Base-by-base conservation (phyloP, 2,797 vertebrate species). In the Myotis findleyi region DNA sequence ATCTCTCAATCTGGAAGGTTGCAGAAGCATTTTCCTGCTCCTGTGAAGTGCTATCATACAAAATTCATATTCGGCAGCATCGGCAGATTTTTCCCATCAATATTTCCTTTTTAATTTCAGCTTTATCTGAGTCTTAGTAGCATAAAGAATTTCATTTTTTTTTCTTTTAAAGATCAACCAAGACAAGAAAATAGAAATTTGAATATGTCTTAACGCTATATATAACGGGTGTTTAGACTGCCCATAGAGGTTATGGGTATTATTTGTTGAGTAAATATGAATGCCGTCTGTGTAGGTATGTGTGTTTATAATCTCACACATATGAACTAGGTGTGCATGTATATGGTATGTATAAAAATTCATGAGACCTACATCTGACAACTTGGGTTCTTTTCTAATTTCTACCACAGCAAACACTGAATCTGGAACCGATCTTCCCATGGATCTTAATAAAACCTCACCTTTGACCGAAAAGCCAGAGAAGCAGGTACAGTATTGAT, bases 91-190 rank as follows among this genome's bases (percentile, higher is more conserved):
- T 93, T 64, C 17, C 93, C 93, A 96, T 96, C 95, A 96, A 95
- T 92, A 96, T 97, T 97, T 97, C 94, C 92, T 97, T 96, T 97
- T 97, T 93, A 94, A 96, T 97, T 97, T 94, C 57, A 79, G 82
- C 68, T 89, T 84, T 91, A 80, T 92, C 92, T 97, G 82, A 96
- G 91, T 91, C 95, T 93, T 84, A 71, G 64, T 51, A 87, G 66
- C 82, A 81, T 80, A 84, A 96, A 96, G 86, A 86, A 95, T 87
- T 93, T 87, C 51, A 73, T 91, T 92, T 96, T 96, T 96, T 96
- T 69, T 92, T 59, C 68, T 96, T 90, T 91, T 73, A 93, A 96
- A 93, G 23, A 96, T 59, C 84, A 96, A 84, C 53, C 27, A 62
- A 95, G 96, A 93, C 41, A 92, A 85, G 33, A 91, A 91, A 92